phyloP scores from a whole-genome alignment of 2,888 invertebrate species.

The Polyommatus icarus region DNA sequence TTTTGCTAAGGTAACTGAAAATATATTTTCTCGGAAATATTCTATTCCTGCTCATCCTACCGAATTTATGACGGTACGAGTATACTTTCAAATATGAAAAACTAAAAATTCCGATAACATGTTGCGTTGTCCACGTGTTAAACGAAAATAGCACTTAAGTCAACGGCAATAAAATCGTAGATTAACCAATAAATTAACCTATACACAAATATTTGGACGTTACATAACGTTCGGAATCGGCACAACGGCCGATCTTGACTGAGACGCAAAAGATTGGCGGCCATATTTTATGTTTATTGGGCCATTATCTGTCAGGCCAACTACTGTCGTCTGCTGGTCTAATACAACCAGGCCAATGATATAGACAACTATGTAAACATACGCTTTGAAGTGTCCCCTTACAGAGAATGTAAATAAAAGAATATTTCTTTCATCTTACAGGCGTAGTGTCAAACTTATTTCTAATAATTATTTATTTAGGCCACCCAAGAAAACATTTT shows the following conservation, averaged over 20 bases:
- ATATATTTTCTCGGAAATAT: background rate
- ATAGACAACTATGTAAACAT: background rate
- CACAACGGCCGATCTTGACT: conserved; percentile 16
- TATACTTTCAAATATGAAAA: background rate
- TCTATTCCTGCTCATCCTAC: background rate
- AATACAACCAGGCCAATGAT: background rate
- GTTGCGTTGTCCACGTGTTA: background rate
- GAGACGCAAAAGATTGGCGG: background rate
- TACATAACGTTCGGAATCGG: background rate
- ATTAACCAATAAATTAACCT: background rate
- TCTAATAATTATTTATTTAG: background rate
- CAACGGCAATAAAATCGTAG: background rate
- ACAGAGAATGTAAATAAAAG: background rate
- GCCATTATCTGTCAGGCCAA: conserved; percentile 15
- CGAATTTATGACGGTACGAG: background rate
- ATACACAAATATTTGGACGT: conserved; percentile 7
- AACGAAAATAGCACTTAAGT: conserved; percentile 19
- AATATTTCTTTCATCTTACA: background rate
- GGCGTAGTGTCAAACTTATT: background rate
- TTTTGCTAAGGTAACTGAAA: background rate
- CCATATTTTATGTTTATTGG: conserved; percentile 6
- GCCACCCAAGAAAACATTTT: background rate
- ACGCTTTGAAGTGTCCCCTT: background rate
- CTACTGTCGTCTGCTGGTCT: background rate
- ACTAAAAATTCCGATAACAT: background rate